A percentile compares a stretch with the other conserved stretches of the same genome.
Evolutionary conservation across 2,888 invertebrate species (phyloP).

Genomic region (Euplexia lucipara): DNA sequence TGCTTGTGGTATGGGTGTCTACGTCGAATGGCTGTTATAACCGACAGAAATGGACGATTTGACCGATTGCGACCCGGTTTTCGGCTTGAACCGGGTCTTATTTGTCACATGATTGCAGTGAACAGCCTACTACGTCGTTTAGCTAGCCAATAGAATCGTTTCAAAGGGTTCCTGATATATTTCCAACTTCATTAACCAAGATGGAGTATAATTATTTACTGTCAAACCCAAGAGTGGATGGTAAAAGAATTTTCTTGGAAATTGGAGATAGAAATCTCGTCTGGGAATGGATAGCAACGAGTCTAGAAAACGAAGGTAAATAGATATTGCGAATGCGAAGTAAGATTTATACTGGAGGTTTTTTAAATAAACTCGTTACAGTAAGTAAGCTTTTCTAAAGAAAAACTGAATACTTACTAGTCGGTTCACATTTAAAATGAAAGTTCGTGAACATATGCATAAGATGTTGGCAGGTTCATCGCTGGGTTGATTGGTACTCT

Average conservation of each 20-base stretch:
- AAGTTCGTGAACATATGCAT: too few relatives aligned
- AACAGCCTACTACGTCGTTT: conserved; percentile 53
- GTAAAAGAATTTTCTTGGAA: conserved; percentile 28
- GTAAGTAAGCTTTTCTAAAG: neutral
- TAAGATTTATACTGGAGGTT: conserved; percentile 29
- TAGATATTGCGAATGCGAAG: conserved; percentile 18
- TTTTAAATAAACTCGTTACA: conserved; percentile 26
- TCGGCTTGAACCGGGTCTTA: conserved; percentile 60
- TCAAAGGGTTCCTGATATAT: conserved; percentile 51
- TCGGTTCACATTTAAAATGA: too few relatives aligned
- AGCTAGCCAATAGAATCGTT: conserved; percentile 48
- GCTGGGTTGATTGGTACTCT: too few relatives aligned
- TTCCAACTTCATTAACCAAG: conserved; percentile 30
- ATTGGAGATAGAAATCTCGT: conserved; percentile 44
- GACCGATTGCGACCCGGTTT: conserved; percentile 70
- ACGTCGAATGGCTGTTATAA: conserved; percentile 45
- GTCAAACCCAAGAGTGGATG: conserved; percentile 21
- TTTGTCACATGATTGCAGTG: conserved; percentile 64
- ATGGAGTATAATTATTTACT: conserved; percentile 50
- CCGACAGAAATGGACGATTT: conserved; percentile 65
- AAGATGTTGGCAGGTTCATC: too few relatives aligned
- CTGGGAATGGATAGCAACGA: conserved; percentile 30
- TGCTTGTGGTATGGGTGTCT: conserved; percentile 37
- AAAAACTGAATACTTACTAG: neutral
- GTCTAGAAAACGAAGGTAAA: conserved; percentile 22